phyloP scores from a whole-genome alignment of 1,140 invertebrate species.

The Ceratitis capitata region DNA sequence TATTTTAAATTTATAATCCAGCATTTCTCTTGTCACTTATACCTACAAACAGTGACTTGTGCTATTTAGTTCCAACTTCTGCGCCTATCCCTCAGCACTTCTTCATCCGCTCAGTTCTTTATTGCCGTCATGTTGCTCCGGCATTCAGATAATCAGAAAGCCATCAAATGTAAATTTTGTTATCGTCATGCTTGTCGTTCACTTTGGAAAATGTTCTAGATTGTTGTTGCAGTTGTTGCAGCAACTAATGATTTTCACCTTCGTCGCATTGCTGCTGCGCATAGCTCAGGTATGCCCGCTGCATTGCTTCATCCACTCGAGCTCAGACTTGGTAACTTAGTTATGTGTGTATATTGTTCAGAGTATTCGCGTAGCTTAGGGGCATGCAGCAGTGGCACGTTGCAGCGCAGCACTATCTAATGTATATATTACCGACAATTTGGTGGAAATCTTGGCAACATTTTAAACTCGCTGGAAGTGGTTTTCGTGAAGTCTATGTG shows the following conservation, averaged over 20 bases:
- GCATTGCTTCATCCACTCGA: not conserved
- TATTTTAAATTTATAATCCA: not conserved
- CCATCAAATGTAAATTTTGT: constrained; percentile 33
- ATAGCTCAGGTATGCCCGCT: not conserved
- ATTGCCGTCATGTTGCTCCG: not conserved
- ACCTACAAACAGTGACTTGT: not conserved
- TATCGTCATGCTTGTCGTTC: constrained; percentile 2
- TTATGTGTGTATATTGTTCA: not conserved
- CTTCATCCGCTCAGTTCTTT: not conserved
- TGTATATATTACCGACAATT: not conserved
- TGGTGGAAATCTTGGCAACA: not conserved
- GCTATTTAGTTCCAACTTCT: not conserved
- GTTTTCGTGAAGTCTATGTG: too few species aligned
- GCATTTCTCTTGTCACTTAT: not conserved
- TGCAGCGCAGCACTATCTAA: not conserved
- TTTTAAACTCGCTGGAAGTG: too few species aligned
- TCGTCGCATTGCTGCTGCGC: constrained; percentile 10
- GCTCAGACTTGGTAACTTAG: not conserved
- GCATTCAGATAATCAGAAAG: constrained; percentile 31
- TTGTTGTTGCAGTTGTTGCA: not conserved
- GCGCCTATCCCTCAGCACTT: not conserved
- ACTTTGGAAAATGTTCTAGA: not conserved
- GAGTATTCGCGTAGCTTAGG: not conserved
- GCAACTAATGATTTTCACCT: constrained; percentile 25
- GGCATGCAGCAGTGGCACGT: not conserved